Evolutionary conservation across 1,140 invertebrate species (phyloP), one percentile per base, ranked within the genome.

Genomic region (Cotesia typhae): DNA sequence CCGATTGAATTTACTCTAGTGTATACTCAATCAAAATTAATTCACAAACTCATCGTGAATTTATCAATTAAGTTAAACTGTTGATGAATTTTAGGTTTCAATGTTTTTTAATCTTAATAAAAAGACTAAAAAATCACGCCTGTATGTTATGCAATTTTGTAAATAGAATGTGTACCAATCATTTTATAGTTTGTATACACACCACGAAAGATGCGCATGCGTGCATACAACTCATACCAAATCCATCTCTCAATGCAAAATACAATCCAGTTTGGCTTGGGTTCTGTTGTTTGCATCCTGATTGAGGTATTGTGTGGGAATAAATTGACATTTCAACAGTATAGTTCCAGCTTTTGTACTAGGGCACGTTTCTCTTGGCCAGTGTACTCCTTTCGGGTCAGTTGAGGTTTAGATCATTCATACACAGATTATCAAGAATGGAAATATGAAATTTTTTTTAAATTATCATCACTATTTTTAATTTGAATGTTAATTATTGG

Each of bases 221-320:
- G 65, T 12, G 14, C 20, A 72, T 47, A 57, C 20, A 68, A 52
- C 10, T 61, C 67, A 53, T 53, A 37, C 10, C 68, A 70, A 61
- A 64, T 64, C n/a, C 10, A 47, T 35, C 14, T 35, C 47, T 57
- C 76, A 65, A 80, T 85, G 79, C 80, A 83, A 83, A 85, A 81
- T 83, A 78, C 78, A 83, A 79, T 77, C 73, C 75, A 75, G 76
- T 78, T 77, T 79, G 75, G 74, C 73, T 72, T 36, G 63, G 71
- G 61, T 76, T 52, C 57, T 71, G 77, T 79, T 85, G 82, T 84
- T 84, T 85, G 82, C 77, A 67, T 83, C 81, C 77, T 81, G 82
- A 84, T 84, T 84, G 81, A 81, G 75, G 81, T 80, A 84, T 85
- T 84, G 83, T 84, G 78, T 70, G 74, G 68, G 77, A 74, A 76